Evolutionary conservation across 2,797 vertebrate genomes (phyloP), one percentile per base, ranked within the genome.

Genomic region (Acanthurus lineatus): DNA sequence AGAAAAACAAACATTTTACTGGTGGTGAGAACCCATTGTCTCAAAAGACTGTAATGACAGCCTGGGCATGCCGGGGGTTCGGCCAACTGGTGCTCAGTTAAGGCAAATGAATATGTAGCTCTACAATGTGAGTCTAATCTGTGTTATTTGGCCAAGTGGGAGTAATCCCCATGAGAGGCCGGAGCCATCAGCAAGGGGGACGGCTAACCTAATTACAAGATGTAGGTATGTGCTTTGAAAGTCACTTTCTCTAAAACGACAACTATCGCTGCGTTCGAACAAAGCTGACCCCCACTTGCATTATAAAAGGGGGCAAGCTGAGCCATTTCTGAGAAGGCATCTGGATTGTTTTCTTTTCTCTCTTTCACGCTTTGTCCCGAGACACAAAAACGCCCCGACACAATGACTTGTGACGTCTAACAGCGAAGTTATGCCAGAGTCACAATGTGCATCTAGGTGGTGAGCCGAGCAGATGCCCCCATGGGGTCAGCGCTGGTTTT

Each of bases 341-440:
- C 88, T 85, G 76, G 85, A 91, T 92, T 86, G 89, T 87, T 90
- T 89, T 90, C 89, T 88, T 93, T 92, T 86, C 87, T 90, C 72
- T 86, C 78, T 85, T 78, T 87, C 74, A 56, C 61, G 71, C 88
- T 92, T 94, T 94, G 93, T 94, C 85, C 90, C 0, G 35, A 81
- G 82, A 94, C 89, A 93, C 79, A 91, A 91, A 94, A 89, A 67
- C 45, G 8, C 6, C 49, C 47, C 51, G 10, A 64, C 79, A 95
- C 93, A 95, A 94, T 91, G 89, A 91, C 77, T 71, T 0, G 77
- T 93, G 91, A 93, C 89, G 88, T 92, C 85, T 54, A 77, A 87
- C 86, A 56, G 76, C 83, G 47, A 89, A 91, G 91, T 90, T 87
- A 89, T 91, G 89, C 83, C 82, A 61, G 78, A 86, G 80, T 82